Percentiles rank a stretch among this genome's conserved stretches.
These are phyloP conservation scores for Gallinago solitaria DNA, from an alignment of 2,797 vertebrate species.

Conservation along the genomic window DNA sequence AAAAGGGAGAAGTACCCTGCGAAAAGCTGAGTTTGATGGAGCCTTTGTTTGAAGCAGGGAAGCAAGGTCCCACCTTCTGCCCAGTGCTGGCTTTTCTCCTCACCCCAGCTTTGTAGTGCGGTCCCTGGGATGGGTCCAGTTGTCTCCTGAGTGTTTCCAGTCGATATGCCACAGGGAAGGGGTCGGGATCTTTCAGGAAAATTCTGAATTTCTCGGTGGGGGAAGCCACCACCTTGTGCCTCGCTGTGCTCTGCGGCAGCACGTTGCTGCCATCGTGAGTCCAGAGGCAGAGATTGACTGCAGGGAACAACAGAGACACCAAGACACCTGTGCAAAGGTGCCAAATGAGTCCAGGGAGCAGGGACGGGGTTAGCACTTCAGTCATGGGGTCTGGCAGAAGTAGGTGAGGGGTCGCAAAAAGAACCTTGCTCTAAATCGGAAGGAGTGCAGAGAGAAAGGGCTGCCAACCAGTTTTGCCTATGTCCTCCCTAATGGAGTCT, in stretches of 20 bases:
- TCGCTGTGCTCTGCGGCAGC: not conserved
- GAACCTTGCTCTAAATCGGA: not conserved
- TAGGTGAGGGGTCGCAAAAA: not conserved
- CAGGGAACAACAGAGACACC: not conserved
- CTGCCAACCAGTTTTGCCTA: not conserved
- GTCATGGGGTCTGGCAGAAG: not conserved
- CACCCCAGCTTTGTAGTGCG: not conserved
- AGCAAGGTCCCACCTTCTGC: not conserved
- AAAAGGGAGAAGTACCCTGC: not conserved
- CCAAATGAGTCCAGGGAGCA: fast-evolving
- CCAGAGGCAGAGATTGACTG: not conserved
- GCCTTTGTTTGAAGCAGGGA: not conserved
- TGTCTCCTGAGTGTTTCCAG: not conserved
- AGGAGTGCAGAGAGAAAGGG: not conserved
- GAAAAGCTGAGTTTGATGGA: not conserved
- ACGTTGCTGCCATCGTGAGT: conserved; percentile 54
- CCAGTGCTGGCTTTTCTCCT: not conserved
- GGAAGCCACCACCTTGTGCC: not conserved
- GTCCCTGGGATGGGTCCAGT: not conserved
- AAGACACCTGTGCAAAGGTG: not conserved
- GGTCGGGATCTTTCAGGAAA: not conserved
- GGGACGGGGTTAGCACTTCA: fast-evolving
- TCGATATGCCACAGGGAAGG: not conserved
- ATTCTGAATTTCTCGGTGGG: not conserved
- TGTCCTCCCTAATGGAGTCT: fast-evolving